Conservation (phyloP, 2,888 invertebrate species). For the Beris morrisii region DNA sequence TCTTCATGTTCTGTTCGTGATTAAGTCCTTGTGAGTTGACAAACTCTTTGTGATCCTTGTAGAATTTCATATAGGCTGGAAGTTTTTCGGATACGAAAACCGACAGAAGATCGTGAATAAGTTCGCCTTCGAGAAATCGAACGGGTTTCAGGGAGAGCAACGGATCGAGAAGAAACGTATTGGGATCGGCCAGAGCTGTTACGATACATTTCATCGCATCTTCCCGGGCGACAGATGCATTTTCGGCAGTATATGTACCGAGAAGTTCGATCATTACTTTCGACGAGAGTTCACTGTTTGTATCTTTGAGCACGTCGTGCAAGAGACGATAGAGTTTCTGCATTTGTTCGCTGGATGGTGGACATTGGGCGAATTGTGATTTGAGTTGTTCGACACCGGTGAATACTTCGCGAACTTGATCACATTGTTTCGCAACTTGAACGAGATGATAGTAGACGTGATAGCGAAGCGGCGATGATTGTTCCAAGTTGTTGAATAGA, state of each 20-base stretch:
- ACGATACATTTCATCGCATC: conserved; percentile 97
- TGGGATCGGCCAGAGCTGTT: conserved; percentile 92
- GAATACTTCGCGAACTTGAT: conserved; percentile 82
- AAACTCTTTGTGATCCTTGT: conserved; percentile 89
- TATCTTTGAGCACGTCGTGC: conserved; percentile 86
- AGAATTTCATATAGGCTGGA: conserved; percentile 89
- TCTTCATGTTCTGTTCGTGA: conserved; percentile 93
- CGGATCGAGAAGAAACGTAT: conserved; percentile 93
- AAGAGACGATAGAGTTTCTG: conserved; percentile 86
- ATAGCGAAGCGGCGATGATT: conserved; percentile 81
- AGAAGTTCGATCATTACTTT: conserved; percentile 97
- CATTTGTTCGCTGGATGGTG: conserved; percentile 85
- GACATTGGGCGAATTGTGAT: conserved; percentile 76
- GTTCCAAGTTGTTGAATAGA: conserved; percentile 87
- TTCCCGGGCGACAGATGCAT: conserved; percentile 93
- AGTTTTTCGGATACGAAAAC: conserved; percentile 95
- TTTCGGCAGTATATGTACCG: conserved; percentile 95
- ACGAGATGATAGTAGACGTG: conserved; percentile 92
- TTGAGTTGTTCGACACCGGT: conserved; percentile 81
- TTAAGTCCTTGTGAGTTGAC: conserved; percentile 80
- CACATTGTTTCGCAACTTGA: conserved; percentile 84
- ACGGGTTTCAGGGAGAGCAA: conserved; percentile 92
- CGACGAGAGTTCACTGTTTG: conserved; percentile 85
- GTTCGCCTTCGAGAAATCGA: conserved; percentile 89
- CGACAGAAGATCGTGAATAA: conserved; percentile 89